These are phyloP conservation scores for Drosophila ercepeae DNA, from an alignment of 1,140 invertebrate species.

Conservation along the genomic window DNA sequence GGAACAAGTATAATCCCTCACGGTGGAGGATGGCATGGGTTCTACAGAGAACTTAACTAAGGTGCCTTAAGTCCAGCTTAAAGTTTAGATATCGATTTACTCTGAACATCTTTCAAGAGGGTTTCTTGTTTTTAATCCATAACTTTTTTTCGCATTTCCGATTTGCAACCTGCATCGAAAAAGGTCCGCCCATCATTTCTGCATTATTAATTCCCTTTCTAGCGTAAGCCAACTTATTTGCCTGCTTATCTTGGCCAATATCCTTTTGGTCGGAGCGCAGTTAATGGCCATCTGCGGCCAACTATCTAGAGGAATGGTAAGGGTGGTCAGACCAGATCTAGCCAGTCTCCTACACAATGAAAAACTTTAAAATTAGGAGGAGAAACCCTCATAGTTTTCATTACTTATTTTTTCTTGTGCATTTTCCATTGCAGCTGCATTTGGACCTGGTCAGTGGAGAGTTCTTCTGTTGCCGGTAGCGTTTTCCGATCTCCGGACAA, in stretches of 20 bases:
- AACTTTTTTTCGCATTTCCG: slow-evolving; percentile 22
- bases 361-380: background rate
- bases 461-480: slow-evolving; percentile 64
- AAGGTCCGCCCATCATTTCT: slow-evolving; percentile 28
- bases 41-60: too few species aligned
- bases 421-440: slow-evolving; percentile 29
- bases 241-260: slow-evolving; percentile 68
- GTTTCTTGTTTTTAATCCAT: background rate
- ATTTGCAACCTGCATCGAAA: slow-evolving; percentile 4
- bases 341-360: background rate
- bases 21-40: background rate
- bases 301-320: slow-evolving; percentile 23
- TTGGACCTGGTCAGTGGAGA: slow-evolving; percentile 35
- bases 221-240: slow-evolving; percentile 57
- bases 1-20: slow-evolving; percentile 9
- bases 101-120: background rate
- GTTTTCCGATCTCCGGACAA: slow-evolving; percentile 59
- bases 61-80: too few species aligned
- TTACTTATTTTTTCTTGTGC: background rate
- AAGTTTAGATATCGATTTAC: background rate
- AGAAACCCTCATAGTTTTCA: too few species aligned
- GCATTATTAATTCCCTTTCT: slow-evolving; percentile 53
- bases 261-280: slow-evolving; percentile 51
- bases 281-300: slow-evolving; percentile 43
- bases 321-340: background rate